phyloP scores from a whole-genome alignment of 2,797 vertebrate species.

The Notamacropus eugenii region DNA sequence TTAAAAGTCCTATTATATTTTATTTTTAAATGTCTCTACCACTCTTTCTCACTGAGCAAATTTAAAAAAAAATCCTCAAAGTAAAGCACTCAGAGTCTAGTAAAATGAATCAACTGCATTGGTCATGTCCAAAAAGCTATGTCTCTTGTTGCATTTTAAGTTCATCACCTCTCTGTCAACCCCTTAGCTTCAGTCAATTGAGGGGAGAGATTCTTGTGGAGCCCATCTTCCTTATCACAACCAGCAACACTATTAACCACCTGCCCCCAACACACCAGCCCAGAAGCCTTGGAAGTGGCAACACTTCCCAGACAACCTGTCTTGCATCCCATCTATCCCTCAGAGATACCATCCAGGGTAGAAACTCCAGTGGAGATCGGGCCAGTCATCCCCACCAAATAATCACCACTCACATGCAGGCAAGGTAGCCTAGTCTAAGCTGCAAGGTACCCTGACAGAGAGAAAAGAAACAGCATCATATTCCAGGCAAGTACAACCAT shows the following conservation, averaged over 20 bases:
- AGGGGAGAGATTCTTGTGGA: background rate
- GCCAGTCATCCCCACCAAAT: background rate
- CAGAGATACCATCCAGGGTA: background rate
- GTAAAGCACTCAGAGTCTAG: background rate
- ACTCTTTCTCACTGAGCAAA: background rate
- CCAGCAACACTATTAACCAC: background rate
- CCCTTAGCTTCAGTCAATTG: background rate
- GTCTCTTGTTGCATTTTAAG: background rate
- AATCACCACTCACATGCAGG: background rate
- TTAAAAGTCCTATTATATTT: background rate
- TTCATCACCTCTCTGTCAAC: background rate
- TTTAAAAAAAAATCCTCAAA: background rate
- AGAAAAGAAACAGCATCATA: background rate
- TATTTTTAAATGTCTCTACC: background rate
- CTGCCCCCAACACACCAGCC: background rate
- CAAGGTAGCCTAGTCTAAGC: background rate
- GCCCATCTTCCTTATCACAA: background rate
- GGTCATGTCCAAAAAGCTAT: background rate
- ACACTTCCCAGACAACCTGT: background rate
- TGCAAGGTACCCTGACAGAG: background rate
- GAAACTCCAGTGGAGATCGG: background rate
- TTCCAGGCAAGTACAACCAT: background rate
- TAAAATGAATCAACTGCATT: background rate
- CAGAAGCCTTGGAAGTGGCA: background rate
- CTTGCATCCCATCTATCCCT: background rate